Base-by-base conservation (phyloP, 2,113 vertebrate species). In the Pyxicephalus adspersus region DNA sequence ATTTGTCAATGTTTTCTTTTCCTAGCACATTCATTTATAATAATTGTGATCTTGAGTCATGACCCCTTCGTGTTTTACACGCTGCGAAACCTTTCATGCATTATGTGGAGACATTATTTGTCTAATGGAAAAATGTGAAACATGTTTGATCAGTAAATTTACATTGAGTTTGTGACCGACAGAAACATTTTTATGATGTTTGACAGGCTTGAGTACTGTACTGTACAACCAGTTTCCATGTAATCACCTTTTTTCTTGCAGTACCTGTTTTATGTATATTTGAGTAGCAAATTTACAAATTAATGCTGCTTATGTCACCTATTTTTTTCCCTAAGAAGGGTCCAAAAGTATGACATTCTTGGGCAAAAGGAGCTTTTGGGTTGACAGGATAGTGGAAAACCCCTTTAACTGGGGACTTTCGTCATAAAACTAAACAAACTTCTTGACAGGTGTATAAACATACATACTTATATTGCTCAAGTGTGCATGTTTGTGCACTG, bases 21-120 rank as follows among this genome's bases (percentile, higher is more conserved):
- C 60, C 50, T 65, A 52, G 29, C 57, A 72, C 77, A 72, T 80
- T 80, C 77, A 80, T 80, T 72, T 63, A 71, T 80, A 60, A 68
- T 79, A 80, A 71, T 80, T n/a, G 57, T 29, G 34, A 19, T 80
- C n/a, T 22, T 51, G 17, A 52, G 66, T 38, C 29, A 66, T 70
- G 66, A 31, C 66, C 66, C 63, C 26, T 77, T 28, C 26, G 3
- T 64, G 63, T 77, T 77, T 67, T 67, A 77, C 76, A 70, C 8
- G 38, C 38, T 28, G 22, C 9, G 18, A 66, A 50, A 65, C 29
- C 67, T 71, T 61, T 63, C 66, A 71, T 70, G 38, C 52, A 70
- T 79, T 60, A 79, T 70, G 52, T 25, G 25, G 45, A 72, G 67
- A 80, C 66, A 29, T 73, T 81, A 81, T 81, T 81, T 72, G 78